A percentile compares a stretch with the other conserved stretches of the same genome.
These are phyloP conservation scores for Scaptomyza hsui DNA, from an alignment of 1,140 invertebrate genomes.

Conservation along the genomic window DNA sequence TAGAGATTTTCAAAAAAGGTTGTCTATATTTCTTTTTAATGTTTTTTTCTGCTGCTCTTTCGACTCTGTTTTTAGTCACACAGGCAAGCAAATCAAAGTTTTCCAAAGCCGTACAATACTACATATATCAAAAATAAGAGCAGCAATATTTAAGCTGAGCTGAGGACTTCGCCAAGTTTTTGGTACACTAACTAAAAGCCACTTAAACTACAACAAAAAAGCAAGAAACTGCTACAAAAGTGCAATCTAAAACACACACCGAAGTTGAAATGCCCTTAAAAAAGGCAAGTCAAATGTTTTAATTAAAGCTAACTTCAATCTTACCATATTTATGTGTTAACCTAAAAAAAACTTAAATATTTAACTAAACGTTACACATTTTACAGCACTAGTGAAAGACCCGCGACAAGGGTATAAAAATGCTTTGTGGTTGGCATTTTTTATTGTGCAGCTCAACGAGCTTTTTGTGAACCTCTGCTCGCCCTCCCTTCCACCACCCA, in stretches of 20 bases:
- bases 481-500: background rate
- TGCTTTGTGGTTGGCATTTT: slow-evolving; percentile 73
- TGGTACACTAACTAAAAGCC: slow-evolving; percentile 61
- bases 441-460: slow-evolving; percentile 50
- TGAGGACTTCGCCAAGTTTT: slow-evolving; percentile 36
- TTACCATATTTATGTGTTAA: too few relatives aligned
- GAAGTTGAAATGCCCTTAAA: background rate
- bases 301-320: too few relatives aligned
- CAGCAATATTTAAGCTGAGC: slow-evolving; percentile 1
- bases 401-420: slow-evolving; percentile 54
- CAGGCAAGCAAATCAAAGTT: background rate
- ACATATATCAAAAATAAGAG: background rate
- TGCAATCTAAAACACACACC: background rate
- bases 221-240: slow-evolving; percentile 15
- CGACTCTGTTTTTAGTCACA: too few relatives aligned
- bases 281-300: slow-evolving; percentile 39
- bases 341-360: too few relatives aligned
- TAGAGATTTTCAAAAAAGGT: too few relatives aligned
- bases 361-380: slow-evolving; percentile 12
- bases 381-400: slow-evolving; percentile 43
- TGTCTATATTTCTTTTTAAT: too few relatives aligned
- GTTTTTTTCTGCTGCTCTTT: too few relatives aligned
- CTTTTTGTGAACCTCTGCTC: slow-evolving; percentile 40
- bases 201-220: slow-evolving; percentile 50
- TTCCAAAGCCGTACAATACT: too few relatives aligned